Base-by-base conservation (phyloP, 2,113 vertebrate genomes). In the Haemorhous mexicanus region DNA sequence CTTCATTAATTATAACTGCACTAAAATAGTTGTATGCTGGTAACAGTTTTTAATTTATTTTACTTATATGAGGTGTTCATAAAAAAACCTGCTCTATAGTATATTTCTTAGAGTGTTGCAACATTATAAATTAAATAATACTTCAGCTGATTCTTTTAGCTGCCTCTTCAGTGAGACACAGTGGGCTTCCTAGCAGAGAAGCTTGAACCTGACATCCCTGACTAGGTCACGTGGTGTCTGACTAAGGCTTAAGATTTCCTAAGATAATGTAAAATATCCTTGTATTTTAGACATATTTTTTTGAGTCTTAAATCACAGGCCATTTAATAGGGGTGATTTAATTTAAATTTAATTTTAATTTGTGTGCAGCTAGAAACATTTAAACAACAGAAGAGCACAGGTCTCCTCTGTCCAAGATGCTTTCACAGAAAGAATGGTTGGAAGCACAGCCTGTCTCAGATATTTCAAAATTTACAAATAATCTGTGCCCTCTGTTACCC, bases 1-100 rank as follows among this genome's bases (percentile, higher is more conserved):
- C 77, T 88, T 52, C 56, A 37, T 95, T 91, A 70, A 72, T 94
- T 84, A 87, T 82, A 95, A 89, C 72, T 92, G 26, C 55, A 49
- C 30, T 56, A 53, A 55, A 86, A 41, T 62, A 61, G 10, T 55
- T 93, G 28, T 84, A 67, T 74, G 10, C 50, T 55, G 52, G 20
- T 58, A 79, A 27, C n/a, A 32, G 20, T 62, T 92, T 61, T 72
- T 3, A 56, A 50, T 91, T 79, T 90, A 12, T 62, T 80, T 82
- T 88, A 92, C 49, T 77, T 66, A 62, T 32, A 56, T 37, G 32
- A 11, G 4, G 9, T 83, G 8, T 70, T 85, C 6, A 53, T 16
- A 43, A 33, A 49, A 82, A 75, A 26, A 0, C 6, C n/a, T 62
- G 9, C 16, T 63, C 3, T 62, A 2, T 62, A 56, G 18, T 5